Evolutionary conservation across 2,113 vertebrate genomes (phyloP).

Genomic region (Erinaceus europaeus): DNA sequence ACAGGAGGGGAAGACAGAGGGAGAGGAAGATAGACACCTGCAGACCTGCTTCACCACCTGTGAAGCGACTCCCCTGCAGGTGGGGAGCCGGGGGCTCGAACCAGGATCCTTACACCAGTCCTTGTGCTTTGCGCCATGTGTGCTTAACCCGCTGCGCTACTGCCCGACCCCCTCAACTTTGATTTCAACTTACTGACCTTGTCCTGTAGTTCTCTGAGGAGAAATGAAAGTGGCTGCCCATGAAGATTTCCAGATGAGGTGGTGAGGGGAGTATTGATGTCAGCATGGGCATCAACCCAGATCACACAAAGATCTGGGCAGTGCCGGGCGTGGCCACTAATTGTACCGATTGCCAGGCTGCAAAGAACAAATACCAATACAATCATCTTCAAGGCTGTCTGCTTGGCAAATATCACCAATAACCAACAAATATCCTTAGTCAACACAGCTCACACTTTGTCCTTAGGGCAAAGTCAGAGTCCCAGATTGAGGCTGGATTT

Average conservation of each 20-base stretch:
- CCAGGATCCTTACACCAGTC: too few species aligned
- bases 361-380: conserved; percentile 64
- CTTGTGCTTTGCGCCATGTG: too few species aligned
- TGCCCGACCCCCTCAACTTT: too few species aligned
- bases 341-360: conserved; percentile 94
- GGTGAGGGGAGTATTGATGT: conserved; percentile 95
- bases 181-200: conserved; percentile 85
- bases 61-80: too few species aligned
- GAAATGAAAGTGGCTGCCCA: conserved; percentile 94
- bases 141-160: too few species aligned
- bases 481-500: not conserved
- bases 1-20: too few species aligned
- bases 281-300: conserved; percentile 97
- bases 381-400: conserved; percentile 39
- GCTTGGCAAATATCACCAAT: conserved; percentile 23
- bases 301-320: conserved; percentile 93
- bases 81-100: too few species aligned
- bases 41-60: too few species aligned
- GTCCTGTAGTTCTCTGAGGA: conserved; percentile 93
- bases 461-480: conserved; percentile 44
- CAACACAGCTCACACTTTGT: conserved; percentile 44
- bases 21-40: too few species aligned
- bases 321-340: conserved; percentile 91
- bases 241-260: conserved; percentile 94
- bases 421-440: conserved; percentile 42